A percentile compares a stretch with the other conserved stretches of the same genome.
phyloP scores from a whole-genome alignment of 2,797 vertebrate species.

The Botia kubotai region DNA sequence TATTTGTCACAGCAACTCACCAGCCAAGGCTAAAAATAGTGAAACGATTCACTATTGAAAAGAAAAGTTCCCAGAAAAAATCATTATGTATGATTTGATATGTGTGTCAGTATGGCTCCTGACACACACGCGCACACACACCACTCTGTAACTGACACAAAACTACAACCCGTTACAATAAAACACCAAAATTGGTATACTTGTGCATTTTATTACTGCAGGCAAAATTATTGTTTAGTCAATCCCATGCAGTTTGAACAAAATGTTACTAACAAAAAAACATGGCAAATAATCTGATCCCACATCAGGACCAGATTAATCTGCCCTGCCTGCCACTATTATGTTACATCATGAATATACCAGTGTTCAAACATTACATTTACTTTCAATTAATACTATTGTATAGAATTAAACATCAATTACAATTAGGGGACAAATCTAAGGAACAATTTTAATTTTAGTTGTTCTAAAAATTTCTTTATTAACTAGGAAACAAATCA shows the following conservation, averaged over 20 bases:
- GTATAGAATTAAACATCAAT: background rate
- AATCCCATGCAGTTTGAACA: constrained; percentile 3
- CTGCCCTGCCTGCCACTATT: background rate
- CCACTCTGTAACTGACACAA: constrained; percentile 38
- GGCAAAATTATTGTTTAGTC: background rate
- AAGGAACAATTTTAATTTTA: too few species aligned
- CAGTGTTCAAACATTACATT: too few species aligned
- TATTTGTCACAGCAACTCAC: too few species aligned
- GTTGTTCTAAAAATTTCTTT: too few species aligned
- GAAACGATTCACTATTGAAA: too few species aligned
- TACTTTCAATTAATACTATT: too few species aligned
- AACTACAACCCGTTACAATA: constrained; percentile 34
- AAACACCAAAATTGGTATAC: constrained; percentile 43
- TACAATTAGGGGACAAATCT: background rate
- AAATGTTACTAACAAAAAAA: background rate
- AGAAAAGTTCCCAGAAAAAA: too few species aligned
- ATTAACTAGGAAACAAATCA: too few species aligned
- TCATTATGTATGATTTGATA: too few species aligned
- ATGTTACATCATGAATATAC: too few species aligned
- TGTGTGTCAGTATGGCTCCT: background rate
- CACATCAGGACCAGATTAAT: background rate
- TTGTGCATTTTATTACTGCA: constrained; percentile 52
- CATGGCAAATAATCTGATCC: background rate
- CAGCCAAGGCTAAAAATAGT: too few species aligned
- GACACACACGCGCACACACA: constrained; percentile 23